A percentile compares a stretch with the other conserved stretches of the same genome.
phyloP scores from a whole-genome alignment of 2,797 vertebrate species.

The Molossus molossus region DNA sequence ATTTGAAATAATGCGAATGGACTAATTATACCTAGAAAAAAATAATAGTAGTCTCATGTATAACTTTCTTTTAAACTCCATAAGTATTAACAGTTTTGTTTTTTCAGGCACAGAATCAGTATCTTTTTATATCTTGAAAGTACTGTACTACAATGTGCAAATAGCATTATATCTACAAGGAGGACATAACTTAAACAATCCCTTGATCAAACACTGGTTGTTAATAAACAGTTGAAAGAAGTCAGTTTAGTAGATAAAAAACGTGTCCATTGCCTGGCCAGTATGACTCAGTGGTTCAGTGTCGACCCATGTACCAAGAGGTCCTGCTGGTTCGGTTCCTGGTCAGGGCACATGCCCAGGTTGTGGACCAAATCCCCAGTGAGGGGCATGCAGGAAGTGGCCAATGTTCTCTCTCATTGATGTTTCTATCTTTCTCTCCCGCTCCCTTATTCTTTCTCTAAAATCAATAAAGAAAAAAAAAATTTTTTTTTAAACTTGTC shows the following conservation, averaged over 20 bases:
- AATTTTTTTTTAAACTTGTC: too few relatives aligned
- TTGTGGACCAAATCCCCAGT: too few relatives aligned
- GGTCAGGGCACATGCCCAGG: too few relatives aligned
- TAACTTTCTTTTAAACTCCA: conserved; percentile 59
- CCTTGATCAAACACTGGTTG: conserved; percentile 30
- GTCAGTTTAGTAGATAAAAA: conserved; percentile 18
- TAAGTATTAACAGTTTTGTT: conserved; percentile 54
- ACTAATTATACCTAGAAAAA: conserved; percentile 49
- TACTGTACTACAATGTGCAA: background rate
- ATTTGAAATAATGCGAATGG: conserved; percentile 60
- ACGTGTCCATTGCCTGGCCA: too few relatives aligned
- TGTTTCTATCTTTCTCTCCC: too few relatives aligned
- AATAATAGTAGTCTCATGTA: background rate
- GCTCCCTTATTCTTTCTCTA: too few relatives aligned
- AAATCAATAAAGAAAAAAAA: too few relatives aligned
- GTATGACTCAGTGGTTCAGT: too few relatives aligned
- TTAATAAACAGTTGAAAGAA: conserved; percentile 55
- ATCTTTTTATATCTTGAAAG: conserved; percentile 46
- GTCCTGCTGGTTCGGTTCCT: too few relatives aligned
- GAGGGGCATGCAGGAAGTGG: too few relatives aligned
- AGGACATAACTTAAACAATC: background rate
- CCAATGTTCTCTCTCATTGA: too few relatives aligned
- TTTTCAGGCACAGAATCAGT: background rate
- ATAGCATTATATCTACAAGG: background rate
- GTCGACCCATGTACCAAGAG: too few relatives aligned